Evolutionary conservation across 1,140 invertebrate genomes (phyloP), one percentile per base, ranked within the genome.

Genomic region (Oscheius sp.): DNA sequence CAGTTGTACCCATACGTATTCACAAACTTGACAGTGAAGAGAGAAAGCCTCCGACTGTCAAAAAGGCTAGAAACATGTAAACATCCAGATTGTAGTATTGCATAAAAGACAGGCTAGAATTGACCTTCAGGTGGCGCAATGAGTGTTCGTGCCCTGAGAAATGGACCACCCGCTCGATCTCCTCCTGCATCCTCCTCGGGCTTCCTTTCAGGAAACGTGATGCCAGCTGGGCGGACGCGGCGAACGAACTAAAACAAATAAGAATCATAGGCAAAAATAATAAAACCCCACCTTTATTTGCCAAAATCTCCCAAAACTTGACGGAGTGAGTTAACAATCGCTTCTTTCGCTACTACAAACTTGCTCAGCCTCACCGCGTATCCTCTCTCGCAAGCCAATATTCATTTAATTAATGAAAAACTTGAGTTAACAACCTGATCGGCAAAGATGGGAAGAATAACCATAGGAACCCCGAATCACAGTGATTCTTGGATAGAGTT

Each of bases 381-480:
- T 34, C 68, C 68, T 20, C 32, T 26, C 34, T 35, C 38, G 52
- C 75, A 61, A 70, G 73, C 73, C 75, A 49, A 52, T 10, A 68
- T 73, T 2, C 28, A 26, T 15, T 13, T 59, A 59, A 59, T 10
- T 15, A 59, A 59, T 13, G 35, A 10, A 63, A 63, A 29, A 10
- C 26, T 7, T 32, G 1, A 42, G 7, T n/a, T 7, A 10, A 7
- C 10, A 13, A 63, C 61, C 59, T 84, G 85, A 71, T 88, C 88
- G 13, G 79, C 77, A 42, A 85, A 84, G 32, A 88, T 80, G 3
- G 88, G 88, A 18, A 88, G 78, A 1, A 83, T 84, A 31, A 88
- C 74, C n/a, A 88, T 77, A 0, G 87, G 87, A 1, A 87, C 84
- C 3, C 85, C 86, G 74, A 85, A 83, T 69, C 84, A 85, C 10